Conservation (phyloP, 2,113 vertebrate genomes). For the Brachypodius melanocephalos region DNA sequence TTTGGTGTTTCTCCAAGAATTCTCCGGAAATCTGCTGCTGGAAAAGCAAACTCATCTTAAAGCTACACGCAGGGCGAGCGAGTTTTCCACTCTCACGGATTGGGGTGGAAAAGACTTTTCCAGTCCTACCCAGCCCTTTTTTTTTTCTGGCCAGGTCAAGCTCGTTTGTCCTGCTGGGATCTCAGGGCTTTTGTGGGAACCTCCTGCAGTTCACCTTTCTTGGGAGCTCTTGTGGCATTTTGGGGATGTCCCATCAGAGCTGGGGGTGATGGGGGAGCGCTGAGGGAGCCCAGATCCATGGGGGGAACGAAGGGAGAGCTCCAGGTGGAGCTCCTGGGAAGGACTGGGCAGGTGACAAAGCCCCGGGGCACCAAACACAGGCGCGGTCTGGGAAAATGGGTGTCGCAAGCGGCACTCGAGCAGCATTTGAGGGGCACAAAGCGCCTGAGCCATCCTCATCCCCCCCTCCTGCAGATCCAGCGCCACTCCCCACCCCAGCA, state of each 20-base stretch:
- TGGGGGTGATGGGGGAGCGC: not conserved
- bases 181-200: not conserved
- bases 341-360: not conserved
- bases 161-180: not conserved
- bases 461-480: not conserved
- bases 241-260: rapidly evolving
- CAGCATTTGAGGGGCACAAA: rapidly evolving
- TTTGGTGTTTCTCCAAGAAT: conserved; percentile 63
- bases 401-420: rapidly evolving
- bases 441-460: not conserved
- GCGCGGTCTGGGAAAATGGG: not conserved
- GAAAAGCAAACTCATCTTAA: conserved; percentile 67
- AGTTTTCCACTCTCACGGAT: not conserved
- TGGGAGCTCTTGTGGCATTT: rapidly evolving
- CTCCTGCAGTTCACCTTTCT: rapidly evolving
- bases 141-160: not conserved
- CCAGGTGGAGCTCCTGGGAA: not conserved
- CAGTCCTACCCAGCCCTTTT: not conserved
- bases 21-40: conserved; percentile 61
- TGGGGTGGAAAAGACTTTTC: not conserved
- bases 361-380: not conserved
- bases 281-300: rapidly evolving
- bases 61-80: not conserved
- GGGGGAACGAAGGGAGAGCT: not conserved
- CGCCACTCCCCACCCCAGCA: not conserved